phyloP scores from a whole-genome alignment of 2,888 invertebrate species.

The Desoria tigrina region DNA sequence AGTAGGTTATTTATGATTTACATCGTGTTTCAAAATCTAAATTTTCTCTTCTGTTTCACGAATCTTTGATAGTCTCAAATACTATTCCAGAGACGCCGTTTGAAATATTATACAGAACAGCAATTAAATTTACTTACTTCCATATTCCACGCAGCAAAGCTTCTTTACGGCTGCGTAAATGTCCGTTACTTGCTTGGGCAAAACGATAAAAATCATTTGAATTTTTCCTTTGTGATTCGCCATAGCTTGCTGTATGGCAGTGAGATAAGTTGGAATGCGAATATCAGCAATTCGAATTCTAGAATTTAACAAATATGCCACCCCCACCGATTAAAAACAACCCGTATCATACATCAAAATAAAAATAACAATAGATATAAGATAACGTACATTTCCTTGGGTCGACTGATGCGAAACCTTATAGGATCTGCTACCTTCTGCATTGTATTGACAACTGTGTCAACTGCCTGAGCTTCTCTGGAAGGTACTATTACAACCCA shows the following conservation, averaged over 20 bases:
- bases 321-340: neutral
- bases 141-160: slow-evolving; percentile 34
- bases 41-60: too few relatives aligned
- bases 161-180: slow-evolving; percentile 41
- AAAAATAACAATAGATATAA: too few relatives aligned
- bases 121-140: slow-evolving; percentile 24
- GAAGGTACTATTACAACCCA: slow-evolving; percentile 40
- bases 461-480: slow-evolving; percentile 23
- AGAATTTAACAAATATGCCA: neutral
- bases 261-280: slow-evolving; percentile 30
- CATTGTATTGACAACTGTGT: slow-evolving; percentile 26
- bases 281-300: slow-evolving; percentile 23
- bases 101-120: neutral
- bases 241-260: slow-evolving; percentile 32
- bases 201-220: slow-evolving; percentile 43
- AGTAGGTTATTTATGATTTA: too few relatives aligned
- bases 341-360: too few relatives aligned
- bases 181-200: slow-evolving; percentile 31
- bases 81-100: too few relatives aligned
- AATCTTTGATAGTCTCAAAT: too few relatives aligned
- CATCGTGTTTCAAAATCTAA: too few relatives aligned
- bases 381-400: slow-evolving; percentile 18
- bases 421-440: slow-evolving; percentile 19
- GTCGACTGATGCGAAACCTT: slow-evolving; percentile 1
- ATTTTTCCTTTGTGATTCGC: slow-evolving; percentile 23